A percentile compares a stretch with the other conserved stretches of the same genome.
These are phyloP conservation scores for Acrossocheilus fasciatus DNA, from an alignment of 2,797 vertebrate genomes.

Conservation along the genomic window DNA sequence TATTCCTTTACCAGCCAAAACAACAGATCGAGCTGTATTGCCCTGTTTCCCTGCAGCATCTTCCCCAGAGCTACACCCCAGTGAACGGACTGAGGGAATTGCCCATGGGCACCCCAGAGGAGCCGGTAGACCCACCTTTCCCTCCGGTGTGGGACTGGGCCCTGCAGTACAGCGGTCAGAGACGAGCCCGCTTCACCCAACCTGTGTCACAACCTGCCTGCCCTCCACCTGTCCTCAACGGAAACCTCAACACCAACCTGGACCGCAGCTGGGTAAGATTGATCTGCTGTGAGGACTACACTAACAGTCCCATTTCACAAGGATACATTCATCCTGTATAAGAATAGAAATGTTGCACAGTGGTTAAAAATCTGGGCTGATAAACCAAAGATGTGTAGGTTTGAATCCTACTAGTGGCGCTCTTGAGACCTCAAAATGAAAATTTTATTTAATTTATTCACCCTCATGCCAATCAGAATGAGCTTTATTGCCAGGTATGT, in stretches of 20 bases:
- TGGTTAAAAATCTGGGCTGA: not conserved
- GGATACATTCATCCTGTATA: not conserved
- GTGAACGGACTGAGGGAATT: slow-evolving; percentile 80
- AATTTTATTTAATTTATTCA: not conserved
- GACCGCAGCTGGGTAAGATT: slow-evolving; percentile 73
- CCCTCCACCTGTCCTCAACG: slow-evolving; percentile 73
- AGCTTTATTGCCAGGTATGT: no score
- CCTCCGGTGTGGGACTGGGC: slow-evolving; percentile 91
- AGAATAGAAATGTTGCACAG: not conserved
- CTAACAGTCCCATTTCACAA: not conserved
- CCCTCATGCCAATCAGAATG: not conserved
- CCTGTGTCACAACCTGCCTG: slow-evolving; percentile 68
- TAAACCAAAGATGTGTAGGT: not conserved
- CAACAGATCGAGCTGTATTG: not conserved
- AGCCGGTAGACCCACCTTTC: slow-evolving; percentile 73
- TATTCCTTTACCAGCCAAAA: not conserved
- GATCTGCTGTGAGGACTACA: not conserved
- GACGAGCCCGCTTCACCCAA: slow-evolving; percentile 81
- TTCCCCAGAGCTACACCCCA: slow-evolving; percentile 79
- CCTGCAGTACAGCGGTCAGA: slow-evolving; percentile 82
- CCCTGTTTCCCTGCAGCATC: slow-evolving; percentile 66
- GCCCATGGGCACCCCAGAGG: slow-evolving; percentile 71
- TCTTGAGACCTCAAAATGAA: not conserved
- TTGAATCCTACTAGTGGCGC: not conserved
- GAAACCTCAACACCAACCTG: slow-evolving; percentile 80